Base-by-base conservation (phyloP, 2,113 vertebrate species). In the Centropus unirufus region DNA sequence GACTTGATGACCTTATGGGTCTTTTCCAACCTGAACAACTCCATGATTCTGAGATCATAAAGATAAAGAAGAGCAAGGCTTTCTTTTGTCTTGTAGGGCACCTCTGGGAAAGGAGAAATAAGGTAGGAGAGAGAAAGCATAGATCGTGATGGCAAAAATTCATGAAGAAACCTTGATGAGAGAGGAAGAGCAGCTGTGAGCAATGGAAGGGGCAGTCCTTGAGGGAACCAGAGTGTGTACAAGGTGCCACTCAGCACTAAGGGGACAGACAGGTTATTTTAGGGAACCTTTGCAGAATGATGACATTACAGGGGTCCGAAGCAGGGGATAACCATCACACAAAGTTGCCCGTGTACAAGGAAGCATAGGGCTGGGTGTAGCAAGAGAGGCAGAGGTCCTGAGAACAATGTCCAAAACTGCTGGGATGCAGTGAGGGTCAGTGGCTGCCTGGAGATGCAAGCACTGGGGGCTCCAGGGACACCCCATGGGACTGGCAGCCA, bases 311-410 rank as follows among this genome's bases (percentile, higher is more conserved):
- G 32, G 18, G 18, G 10, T 36, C 22, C 34, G 55, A 42, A 47
- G n/a, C 42, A 47, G 18, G 10, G 19, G 26, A 32, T 46, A 57
- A 40, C 40, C 24, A 19, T 75, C 24, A 59, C 23, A 20, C 42
- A 22, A 59, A 19, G 44, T 27, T 4, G 3, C 23, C 13, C 2
- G 1, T 0, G 0, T 61, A 30, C 32, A 13, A 11, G 23, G 21
- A 24, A 44, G 26, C 29, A 4, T 3, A 21, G 58, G n/a, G 3
- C 19, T 72, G 75, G 30, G 27, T 36, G 87, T 5, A 78, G 36
- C 40, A 70, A 63, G 62, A 62, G 42, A 54, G 5, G 3, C 59
- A 26, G 51, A 58, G 27, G 34, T 69, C 18, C 36, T 11, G 58
- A 49, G 68, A 54, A 58, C 5, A 2, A 6, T n/a, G 11, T 36